Conservation (phyloP, 2,797 vertebrate species). For the Bradypodion ventrale region DNA sequence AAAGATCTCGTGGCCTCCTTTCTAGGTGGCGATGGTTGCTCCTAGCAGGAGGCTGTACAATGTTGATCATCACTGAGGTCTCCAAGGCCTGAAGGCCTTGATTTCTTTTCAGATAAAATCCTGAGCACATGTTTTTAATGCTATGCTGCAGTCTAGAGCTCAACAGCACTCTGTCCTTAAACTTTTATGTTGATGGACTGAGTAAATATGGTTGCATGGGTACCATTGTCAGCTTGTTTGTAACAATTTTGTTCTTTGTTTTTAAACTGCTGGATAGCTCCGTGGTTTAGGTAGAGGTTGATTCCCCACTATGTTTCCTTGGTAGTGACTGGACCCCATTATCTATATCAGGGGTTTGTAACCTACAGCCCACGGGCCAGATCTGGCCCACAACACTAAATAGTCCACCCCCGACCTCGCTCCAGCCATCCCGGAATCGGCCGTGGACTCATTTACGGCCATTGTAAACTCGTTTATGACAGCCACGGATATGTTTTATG, state of each 20-base stretch:
- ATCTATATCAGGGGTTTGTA: no score
- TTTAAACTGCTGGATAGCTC: no score
- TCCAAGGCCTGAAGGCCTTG: not conserved
- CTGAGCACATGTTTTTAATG: not conserved
- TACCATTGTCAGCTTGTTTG: not conserved
- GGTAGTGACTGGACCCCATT: no score
- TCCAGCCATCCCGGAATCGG: no score
- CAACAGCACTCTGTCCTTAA: not conserved
- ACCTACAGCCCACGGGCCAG: no score
- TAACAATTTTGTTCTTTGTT: not conserved
- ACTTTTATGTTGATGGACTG: not conserved
- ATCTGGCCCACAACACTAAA: no score
- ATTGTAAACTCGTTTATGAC: no score
- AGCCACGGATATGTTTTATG: no score
- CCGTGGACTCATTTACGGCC: no score
- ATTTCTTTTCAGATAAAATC: not conserved
- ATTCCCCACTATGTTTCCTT: no score
- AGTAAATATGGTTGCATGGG: not conserved
- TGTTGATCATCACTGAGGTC: not conserved
- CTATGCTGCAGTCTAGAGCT: not conserved
- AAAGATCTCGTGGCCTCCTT: not conserved
- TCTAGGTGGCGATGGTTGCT: not conserved
- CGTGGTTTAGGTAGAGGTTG: no score
- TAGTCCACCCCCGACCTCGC: no score
- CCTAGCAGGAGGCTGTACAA: not conserved